Conservation (phyloP, 2,888 invertebrate species). For the Strigamia transsilvanica region DNA sequence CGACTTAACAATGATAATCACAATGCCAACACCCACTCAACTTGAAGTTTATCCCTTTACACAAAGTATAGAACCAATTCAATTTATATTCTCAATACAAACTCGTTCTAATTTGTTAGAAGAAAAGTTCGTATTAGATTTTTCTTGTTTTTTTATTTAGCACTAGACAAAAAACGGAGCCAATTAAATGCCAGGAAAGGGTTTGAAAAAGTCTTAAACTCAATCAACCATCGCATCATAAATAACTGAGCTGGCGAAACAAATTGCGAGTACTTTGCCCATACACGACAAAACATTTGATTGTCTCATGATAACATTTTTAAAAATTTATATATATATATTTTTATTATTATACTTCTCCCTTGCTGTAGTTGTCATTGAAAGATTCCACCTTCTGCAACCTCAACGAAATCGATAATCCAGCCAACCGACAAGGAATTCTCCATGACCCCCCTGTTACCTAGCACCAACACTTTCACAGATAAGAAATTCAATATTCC, state of each 20-base stretch:
- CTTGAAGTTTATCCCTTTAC: neutral
- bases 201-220: constrained; percentile 11
- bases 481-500: constrained; percentile 48
- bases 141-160: neutral
- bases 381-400: constrained; percentile 41
- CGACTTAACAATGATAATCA: neutral
- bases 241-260: neutral
- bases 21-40: too few relatives aligned
- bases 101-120: neutral
- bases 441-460: constrained; percentile 24
- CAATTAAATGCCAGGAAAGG: constrained; percentile 5
- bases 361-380: constrained; percentile 37
- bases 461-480: constrained; percentile 28
- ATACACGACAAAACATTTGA: neutral
- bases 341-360: neutral
- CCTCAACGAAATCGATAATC: constrained; percentile 44
- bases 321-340: neutral
- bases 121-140: neutral
- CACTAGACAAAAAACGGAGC: neutral
- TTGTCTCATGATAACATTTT: too few relatives aligned
- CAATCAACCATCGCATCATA: neutral
- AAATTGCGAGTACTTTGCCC: neutral
- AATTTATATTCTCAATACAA: too few relatives aligned
- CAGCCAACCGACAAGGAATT: constrained; percentile 36
- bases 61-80: neutral